Percentiles rank a stretch among this genome's conserved stretches.
Conservation (phyloP, 2,888 invertebrate species). For the Limnephilus auricula region DNA sequence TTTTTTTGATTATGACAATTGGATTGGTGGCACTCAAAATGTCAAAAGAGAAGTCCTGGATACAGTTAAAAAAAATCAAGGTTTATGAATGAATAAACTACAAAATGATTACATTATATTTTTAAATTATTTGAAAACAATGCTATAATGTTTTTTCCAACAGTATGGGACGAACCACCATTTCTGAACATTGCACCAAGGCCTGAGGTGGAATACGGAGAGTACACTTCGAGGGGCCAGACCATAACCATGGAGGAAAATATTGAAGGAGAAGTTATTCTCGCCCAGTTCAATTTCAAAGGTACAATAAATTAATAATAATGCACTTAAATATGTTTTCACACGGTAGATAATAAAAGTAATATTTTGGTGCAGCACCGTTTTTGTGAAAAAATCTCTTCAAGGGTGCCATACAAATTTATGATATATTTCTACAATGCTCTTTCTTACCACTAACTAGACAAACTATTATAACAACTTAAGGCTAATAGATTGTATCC, state of each 20-base stretch:
- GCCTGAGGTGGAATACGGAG: background rate
- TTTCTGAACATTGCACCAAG: background rate
- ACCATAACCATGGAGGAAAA: slow-evolving; percentile 73
- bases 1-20: too few relatives aligned
- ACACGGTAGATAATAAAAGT: background rate
- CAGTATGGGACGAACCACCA: background rate
- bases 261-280: slow-evolving; percentile 72
- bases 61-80: too few relatives aligned
- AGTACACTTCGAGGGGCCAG: background rate
- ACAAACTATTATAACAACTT: too few relatives aligned
- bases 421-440: too few relatives aligned
- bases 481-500: too few relatives aligned
- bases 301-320: slow-evolving; percentile 69
- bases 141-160: background rate
- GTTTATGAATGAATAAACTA: too few relatives aligned
- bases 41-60: too few relatives aligned
- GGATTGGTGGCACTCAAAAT: too few relatives aligned
- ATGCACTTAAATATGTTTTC: background rate
- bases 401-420: too few relatives aligned
- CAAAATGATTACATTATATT: background rate
- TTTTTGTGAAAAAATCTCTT: too few relatives aligned
- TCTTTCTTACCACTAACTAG: too few relatives aligned
- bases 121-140: background rate
- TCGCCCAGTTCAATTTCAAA: slow-evolving; percentile 74
- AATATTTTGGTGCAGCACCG: too few relatives aligned